Evolutionary conservation across 2,888 invertebrate species (phyloP).

Genomic region (Brachynemurus nebulosus): DNA sequence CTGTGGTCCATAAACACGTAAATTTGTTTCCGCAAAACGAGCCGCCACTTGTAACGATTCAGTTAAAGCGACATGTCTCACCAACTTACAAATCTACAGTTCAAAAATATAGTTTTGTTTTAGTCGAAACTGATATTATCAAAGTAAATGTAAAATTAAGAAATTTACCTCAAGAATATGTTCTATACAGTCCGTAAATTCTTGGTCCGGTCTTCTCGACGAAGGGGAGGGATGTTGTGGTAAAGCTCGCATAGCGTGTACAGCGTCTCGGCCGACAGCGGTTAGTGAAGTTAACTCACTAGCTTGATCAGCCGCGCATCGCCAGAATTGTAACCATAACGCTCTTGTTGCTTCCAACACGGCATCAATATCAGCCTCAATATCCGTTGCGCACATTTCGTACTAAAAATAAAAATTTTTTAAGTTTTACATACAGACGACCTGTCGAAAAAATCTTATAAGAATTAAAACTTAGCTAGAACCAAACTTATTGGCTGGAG

Average conservation of each 20-base stretch:
- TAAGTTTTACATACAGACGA: neutral
- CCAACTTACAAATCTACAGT: slow-evolving; percentile 93
- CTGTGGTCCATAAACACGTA: slow-evolving; percentile 91
- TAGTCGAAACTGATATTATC: too few relatives aligned
- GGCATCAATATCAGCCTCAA: slow-evolving; percentile 8
- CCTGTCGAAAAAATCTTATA: neutral
- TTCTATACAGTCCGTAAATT: slow-evolving; percentile 94
- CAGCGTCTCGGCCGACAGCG: slow-evolving; percentile 28
- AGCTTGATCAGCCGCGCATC: slow-evolving; percentile 25
- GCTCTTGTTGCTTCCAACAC: slow-evolving; percentile 8
- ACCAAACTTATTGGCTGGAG: neutral
- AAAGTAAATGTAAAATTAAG: too few relatives aligned
- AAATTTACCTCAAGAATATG: slow-evolving; percentile 84
- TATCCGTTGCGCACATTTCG: slow-evolving; percentile 6
- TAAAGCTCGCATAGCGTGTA: slow-evolving; percentile 22
- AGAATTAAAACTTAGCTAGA: neutral
- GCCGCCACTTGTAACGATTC: slow-evolving; percentile 92
- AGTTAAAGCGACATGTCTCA: slow-evolving; percentile 88
- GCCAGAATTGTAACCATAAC: slow-evolving; percentile 9
- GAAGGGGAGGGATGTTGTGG: slow-evolving; percentile 23
- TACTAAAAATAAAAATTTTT: slow-evolving; percentile 5
- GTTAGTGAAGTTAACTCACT: slow-evolving; percentile 13
- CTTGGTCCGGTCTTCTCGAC: slow-evolving; percentile 47
- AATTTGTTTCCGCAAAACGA: slow-evolving; percentile 89
- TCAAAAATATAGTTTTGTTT: slow-evolving; percentile 20